Evolutionary conservation across 1,140 invertebrate species (phyloP), one percentile per base, ranked within the genome.

Genomic region (Musca domestica): DNA sequence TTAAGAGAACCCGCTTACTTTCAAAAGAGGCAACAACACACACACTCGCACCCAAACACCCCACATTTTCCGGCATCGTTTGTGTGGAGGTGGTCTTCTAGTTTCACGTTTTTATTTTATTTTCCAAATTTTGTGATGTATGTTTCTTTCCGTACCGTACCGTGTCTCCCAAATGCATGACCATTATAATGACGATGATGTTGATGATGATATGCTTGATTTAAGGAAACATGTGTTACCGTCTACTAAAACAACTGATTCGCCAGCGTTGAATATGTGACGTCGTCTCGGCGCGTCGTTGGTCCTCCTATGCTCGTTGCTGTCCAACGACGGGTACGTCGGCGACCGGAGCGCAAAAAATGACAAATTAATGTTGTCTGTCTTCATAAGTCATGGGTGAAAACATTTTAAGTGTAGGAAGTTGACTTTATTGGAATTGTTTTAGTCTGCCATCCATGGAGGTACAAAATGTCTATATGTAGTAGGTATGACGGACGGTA

Each of bases 331-430:
- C 34, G 34, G n/a, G 34, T 41, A 41, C 34, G 34, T 2, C 34
- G 10, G 34, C 10, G 34, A 41, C 3, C 27, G 3, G 34, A 41
- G 34, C 34, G 34, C 34, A 41, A 41, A 61, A 61, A 41, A 61
- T 61, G 56, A 61, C 56, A 61, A 61, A 61, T 61, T 61, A 61
- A 61, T 61, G 56, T 61, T 61, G 56, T 61, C 56, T 61, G 56
- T 61, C 56, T 19, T 61, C 34, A 61, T 61, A 61, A 61, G 56
- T 61, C 56, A 61, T 61, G 56, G 56, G 56, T 61, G 56, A 61
- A 61, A 61, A 61, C 25, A 34, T 61, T 61, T 61, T 61, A 61
- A 61, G 56, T 61, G 56, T 61, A 61, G 56, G 56, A 61, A 61
- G 56, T 61, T 61, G 34, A 41, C 34, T 41, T 41, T 41, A 41